phyloP scores from a whole-genome alignment of 2,113 vertebrate genomes.

The Agelaius tricolor region DNA sequence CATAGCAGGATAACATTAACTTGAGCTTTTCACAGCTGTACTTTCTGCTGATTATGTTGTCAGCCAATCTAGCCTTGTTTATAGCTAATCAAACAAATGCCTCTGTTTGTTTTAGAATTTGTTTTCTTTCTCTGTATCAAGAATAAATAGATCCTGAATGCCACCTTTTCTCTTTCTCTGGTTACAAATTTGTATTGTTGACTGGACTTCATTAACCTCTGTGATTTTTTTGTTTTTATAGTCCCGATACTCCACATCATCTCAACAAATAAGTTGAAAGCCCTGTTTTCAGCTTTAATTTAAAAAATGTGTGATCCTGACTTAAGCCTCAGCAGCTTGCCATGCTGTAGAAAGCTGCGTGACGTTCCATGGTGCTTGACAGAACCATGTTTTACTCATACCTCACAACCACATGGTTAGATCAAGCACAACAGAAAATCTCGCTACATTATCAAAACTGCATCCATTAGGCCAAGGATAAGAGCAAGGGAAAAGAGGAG shows the following conservation, averaged over 20 bases:
- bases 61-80: slow-evolving; percentile 70
- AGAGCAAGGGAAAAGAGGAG: slow-evolving; percentile 76
- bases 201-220: slow-evolving; percentile 56
- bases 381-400: slow-evolving; percentile 99
- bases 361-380: slow-evolving; percentile 99
- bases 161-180: slow-evolving; percentile 56
- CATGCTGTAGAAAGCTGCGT: slow-evolving; percentile 97
- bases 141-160: slow-evolving; percentile 61
- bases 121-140: slow-evolving; percentile 60
- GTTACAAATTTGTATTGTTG: slow-evolving; percentile 20
- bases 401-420: slow-evolving; percentile 99
- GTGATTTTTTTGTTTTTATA: slow-evolving; percentile 25
- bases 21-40: slow-evolving; percentile 86
- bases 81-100: slow-evolving; percentile 68
- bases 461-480: slow-evolving; percentile 90
- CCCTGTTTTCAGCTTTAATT: slow-evolving; percentile 68
- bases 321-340: slow-evolving; percentile 87
- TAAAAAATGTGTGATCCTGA: slow-evolving; percentile 72
- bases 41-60: slow-evolving; percentile 81
- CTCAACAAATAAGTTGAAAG: slow-evolving; percentile 58
- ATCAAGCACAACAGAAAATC: slow-evolving; percentile 99
- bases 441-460: slow-evolving; percentile 89
- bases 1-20: slow-evolving; percentile 75
- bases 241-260: slow-evolving; percentile 63
- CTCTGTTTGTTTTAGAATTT: slow-evolving; percentile 59